A percentile compares a stretch with the other conserved stretches of the same genome.
phyloP scores from a whole-genome alignment of 1,140 invertebrate species.

The Periplaneta americana region DNA sequence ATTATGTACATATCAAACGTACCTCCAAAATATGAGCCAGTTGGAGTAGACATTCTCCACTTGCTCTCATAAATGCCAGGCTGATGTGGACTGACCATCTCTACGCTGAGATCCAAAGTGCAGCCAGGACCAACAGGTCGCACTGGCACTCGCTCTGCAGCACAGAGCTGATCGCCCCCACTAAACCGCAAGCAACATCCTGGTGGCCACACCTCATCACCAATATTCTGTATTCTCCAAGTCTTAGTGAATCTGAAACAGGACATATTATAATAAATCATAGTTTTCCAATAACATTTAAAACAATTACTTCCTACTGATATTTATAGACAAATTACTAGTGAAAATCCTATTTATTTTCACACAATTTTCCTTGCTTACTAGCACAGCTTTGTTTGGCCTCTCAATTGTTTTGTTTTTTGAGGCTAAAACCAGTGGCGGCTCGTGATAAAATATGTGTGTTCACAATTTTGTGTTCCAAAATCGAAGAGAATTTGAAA shows the following conservation, averaged over 20 bases:
- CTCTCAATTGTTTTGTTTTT: no score
- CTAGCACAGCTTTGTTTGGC: no score
- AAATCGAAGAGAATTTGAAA: no score
- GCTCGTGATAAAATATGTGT: no score
- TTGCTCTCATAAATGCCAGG: constrained; percentile 72
- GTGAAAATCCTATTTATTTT: neutral
- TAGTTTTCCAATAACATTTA: no score
- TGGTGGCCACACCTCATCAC: constrained; percentile 69
- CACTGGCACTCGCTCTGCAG: constrained; percentile 50
- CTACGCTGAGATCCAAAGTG: constrained; percentile 56
- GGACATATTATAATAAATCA: neutral
- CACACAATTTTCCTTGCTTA: neutral
- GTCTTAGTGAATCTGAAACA: constrained; percentile 61
- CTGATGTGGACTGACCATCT: constrained; percentile 59
- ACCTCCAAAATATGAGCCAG: constrained; percentile 82
- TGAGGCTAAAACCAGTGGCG: no score
- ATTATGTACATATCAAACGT: no score
- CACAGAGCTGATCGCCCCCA: constrained; percentile 52
- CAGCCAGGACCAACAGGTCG: constrained; percentile 60
- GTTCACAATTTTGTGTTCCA: no score
- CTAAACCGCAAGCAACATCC: constrained; percentile 67
- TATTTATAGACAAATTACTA: neutral
- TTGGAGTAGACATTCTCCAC: constrained; percentile 76
- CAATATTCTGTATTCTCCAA: constrained; percentile 76
- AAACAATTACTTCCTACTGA: no score